Evolutionary conservation across 1,140 invertebrate genomes (phyloP).

Genomic region (Coboldia fuscipes): DNA sequence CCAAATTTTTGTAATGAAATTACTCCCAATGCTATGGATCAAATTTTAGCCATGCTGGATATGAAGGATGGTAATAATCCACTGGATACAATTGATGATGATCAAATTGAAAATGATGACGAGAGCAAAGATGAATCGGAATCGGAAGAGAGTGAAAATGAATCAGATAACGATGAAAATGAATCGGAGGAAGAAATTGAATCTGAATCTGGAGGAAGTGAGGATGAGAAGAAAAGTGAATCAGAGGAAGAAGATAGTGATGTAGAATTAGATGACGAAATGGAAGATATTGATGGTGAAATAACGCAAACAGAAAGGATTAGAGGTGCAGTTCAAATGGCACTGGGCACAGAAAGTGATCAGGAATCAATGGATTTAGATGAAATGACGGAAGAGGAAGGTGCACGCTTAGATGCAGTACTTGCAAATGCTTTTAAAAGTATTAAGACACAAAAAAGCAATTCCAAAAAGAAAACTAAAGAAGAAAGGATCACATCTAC

Average conservation of each 20-base stretch:
- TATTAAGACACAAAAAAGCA: constrained; percentile 20
- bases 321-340: constrained; percentile 36
- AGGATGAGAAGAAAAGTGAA: constrained; percentile 16
- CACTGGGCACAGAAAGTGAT: constrained; percentile 34
- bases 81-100: constrained; percentile 18
- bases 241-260: constrained; percentile 17
- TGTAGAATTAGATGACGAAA: constrained; percentile 15
- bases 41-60: constrained; percentile 51
- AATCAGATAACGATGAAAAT: constrained; percentile 11
- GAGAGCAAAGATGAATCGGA: constrained; percentile 7
- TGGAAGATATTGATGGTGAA: constrained; percentile 27
- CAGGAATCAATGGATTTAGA: constrained; percentile 53
- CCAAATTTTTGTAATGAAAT: constrained; percentile 45
- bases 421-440: constrained; percentile 46
- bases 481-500: constrained; percentile 41
- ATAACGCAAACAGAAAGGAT: constrained; percentile 40
- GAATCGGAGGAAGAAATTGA: constrained; percentile 11
- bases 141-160: constrained; percentile 12
- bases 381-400: constrained; percentile 51
- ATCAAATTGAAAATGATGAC: constrained; percentile 14
- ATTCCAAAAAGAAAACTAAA: constrained; percentile 23
- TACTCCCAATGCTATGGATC: constrained; percentile 38
- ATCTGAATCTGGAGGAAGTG: constrained; percentile 11
- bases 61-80: constrained; percentile 29
- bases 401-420: constrained; percentile 42